These are phyloP conservation scores for Pterocles orientalis DNA, from an alignment of 2,113 vertebrate genomes.

Conservation along the genomic window DNA sequence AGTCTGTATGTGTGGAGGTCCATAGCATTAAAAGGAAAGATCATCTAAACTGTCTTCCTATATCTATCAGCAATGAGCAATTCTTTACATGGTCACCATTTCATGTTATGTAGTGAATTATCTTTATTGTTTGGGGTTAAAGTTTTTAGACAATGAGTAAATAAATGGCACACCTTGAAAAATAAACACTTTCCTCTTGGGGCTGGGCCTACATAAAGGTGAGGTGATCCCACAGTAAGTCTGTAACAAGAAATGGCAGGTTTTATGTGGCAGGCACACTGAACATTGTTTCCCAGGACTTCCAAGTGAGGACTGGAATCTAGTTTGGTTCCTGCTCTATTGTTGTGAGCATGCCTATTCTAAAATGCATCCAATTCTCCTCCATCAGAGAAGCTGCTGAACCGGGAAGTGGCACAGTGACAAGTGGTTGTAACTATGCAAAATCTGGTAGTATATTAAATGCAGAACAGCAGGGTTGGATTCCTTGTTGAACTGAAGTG, in stretches of 20 bases:
- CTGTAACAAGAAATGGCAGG: neutral
- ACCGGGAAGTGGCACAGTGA: neutral
- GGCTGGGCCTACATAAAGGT: neutral
- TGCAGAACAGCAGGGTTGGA: neutral
- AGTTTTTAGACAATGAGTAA: neutral
- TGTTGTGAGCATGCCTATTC: neutral
- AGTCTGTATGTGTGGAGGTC: neutral
- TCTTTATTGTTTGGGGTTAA: neutral
- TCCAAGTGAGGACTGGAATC: neutral
- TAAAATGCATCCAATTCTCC: neutral
- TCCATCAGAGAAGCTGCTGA: neutral
- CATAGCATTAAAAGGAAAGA: neutral
- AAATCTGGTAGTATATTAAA: neutral
- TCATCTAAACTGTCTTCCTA: neutral
- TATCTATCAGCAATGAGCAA: neutral
- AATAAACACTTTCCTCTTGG: neutral
- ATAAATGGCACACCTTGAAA: neutral
- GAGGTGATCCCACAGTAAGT: neutral
- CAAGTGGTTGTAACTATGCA: neutral
- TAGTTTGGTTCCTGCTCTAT: slow-evolving; percentile 2
- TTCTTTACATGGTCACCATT: neutral
- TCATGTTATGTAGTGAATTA: neutral
- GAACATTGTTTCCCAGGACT: slow-evolving; percentile 30
- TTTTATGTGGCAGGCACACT: neutral
- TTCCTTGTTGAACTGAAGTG: neutral